phyloP scores from a whole-genome alignment of 2,113 vertebrate species.

The Antidorcas marsupialis region DNA sequence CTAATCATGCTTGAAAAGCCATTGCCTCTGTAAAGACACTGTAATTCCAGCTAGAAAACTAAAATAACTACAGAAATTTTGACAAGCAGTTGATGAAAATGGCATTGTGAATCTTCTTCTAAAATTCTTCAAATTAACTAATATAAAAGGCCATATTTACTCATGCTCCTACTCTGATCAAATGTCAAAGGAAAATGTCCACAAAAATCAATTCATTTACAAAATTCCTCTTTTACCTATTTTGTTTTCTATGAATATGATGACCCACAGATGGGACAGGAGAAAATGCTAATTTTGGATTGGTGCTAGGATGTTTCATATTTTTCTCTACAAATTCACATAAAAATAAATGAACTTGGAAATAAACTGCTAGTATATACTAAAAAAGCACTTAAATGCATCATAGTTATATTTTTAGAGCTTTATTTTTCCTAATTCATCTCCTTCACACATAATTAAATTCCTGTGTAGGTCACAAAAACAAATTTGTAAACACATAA shows the following conservation, averaged over 20 bases:
- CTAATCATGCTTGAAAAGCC: conserved; percentile 64
- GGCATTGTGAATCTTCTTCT: background rate
- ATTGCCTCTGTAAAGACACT: background rate
- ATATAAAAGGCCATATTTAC: background rate
- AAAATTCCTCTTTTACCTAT: background rate
- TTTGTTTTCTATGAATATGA: background rate
- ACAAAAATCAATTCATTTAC: background rate
- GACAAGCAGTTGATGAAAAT: background rate
- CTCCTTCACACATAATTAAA: background rate
- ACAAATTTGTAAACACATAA: background rate
- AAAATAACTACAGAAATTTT: conserved; percentile 33
- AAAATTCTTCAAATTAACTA: background rate
- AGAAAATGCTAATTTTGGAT: background rate
- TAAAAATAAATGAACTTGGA: background rate
- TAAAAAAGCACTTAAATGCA: background rate
- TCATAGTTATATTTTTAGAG: background rate
- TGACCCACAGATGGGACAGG: background rate
- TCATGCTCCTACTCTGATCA: background rate
- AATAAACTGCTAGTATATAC: background rate
- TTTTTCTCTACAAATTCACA: background rate
- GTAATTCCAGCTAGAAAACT: background rate
- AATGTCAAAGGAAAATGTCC: background rate
- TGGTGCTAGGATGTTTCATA: background rate
- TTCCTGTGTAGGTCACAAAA: background rate
- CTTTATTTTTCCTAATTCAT: background rate